A percentile compares a stretch with the other conserved stretches of the same genome.
These are phyloP conservation scores for Halichoeres trimaculatus DNA, from an alignment of 2,113 vertebrate species.

Conservation along the genomic window DNA sequence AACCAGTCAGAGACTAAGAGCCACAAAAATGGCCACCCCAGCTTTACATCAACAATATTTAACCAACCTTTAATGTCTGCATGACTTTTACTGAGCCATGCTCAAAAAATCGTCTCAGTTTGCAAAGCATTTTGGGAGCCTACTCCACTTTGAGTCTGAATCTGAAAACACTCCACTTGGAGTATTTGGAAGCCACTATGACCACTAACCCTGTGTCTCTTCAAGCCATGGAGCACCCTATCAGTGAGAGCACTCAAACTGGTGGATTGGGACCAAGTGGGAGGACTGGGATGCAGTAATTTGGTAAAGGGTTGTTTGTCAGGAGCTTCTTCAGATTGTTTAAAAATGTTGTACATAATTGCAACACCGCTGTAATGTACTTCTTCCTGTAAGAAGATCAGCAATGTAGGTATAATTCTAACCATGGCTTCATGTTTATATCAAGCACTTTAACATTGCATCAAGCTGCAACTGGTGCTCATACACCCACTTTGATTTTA, in stretches of 20 bases:
- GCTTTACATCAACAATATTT: neutral
- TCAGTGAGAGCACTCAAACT: neutral
- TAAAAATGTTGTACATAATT: neutral
- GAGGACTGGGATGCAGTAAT: neutral
- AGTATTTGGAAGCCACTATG: neutral
- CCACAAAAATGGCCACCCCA: too few species aligned
- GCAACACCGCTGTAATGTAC: neutral
- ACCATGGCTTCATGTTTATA: neutral
- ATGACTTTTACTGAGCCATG: too few species aligned
- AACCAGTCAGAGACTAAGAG: too few species aligned
- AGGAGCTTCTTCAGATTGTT: neutral
- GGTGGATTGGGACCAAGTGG: neutral
- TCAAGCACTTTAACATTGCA: neutral
- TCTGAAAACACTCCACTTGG: neutral
- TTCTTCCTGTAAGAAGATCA: neutral
- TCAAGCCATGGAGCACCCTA: neutral
- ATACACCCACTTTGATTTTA: neutral
- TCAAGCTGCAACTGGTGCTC: neutral
- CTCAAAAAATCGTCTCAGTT: neutral
- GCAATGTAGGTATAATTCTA: neutral
- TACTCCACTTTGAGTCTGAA: neutral
- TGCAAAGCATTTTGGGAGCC: neutral
- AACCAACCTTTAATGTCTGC: neutral
- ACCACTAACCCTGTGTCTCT: neutral
- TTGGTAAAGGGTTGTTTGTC: neutral